Evolutionary conservation across 2,888 invertebrate species (phyloP).

Genomic region (Kryphioiulus occultus): DNA sequence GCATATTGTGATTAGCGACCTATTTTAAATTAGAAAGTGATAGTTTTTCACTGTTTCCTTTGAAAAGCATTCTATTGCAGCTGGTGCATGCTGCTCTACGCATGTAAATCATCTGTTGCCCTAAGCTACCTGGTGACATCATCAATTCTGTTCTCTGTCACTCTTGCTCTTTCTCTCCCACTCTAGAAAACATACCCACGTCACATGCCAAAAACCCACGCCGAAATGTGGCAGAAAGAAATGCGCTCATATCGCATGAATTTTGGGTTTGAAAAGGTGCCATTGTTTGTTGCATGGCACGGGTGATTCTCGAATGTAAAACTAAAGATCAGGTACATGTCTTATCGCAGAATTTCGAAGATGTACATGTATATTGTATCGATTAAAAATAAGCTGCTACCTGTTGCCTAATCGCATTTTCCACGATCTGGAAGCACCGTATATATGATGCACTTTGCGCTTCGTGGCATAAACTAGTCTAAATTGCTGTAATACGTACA

Average conservation of each 20-base stretch:
- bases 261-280: not conserved
- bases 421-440: no score
- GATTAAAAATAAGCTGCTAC: no score
- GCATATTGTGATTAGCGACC: not conserved
- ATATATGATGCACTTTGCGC: not conserved
- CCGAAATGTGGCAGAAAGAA: not conserved
- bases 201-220: not conserved
- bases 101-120: not conserved
- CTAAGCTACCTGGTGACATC: not conserved
- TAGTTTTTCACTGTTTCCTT: not conserved
- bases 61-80: not conserved
- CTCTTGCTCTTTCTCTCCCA: not conserved
- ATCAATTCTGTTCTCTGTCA: not conserved
- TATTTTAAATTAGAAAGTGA: not conserved
- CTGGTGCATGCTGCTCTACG: not conserved
- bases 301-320: not conserved
- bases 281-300: not conserved
- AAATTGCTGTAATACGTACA: not conserved
- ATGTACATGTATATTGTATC: no score
- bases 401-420: no score
- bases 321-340: no score
- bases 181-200: not conserved
- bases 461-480: not conserved
- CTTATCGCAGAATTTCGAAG: no score
- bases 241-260: not conserved